Conservation (phyloP, 1,140 invertebrate genomes). For the Aphis craccivora region DNA sequence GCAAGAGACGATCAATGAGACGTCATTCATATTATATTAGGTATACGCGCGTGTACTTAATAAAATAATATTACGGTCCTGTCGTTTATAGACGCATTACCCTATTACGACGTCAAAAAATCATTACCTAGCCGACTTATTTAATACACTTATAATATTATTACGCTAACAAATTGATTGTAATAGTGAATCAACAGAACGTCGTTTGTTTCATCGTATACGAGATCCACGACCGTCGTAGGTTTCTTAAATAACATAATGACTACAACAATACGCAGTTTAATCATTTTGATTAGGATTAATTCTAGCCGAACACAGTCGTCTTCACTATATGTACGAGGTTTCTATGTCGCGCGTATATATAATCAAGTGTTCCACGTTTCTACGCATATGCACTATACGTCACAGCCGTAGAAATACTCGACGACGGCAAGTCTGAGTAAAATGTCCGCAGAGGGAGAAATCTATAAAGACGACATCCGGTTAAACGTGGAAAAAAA, state of each 20-base stretch:
- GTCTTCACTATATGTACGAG: neutral
- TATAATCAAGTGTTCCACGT: neutral
- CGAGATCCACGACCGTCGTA: neutral
- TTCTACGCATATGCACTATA: neutral
- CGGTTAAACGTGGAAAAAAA: slow-evolving; percentile 5
- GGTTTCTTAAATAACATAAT: neutral
- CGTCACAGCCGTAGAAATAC: neutral
- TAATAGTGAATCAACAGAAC: neutral
- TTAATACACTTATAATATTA: neutral
- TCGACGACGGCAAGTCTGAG: neutral
- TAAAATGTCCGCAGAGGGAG: neutral
- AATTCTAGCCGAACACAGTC: neutral
- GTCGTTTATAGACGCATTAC: neutral
- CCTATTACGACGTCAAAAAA: neutral
- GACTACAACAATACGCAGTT: neutral
- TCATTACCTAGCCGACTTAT: neutral
- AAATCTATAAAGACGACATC: neutral
- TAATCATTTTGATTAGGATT: neutral
- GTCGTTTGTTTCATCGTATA: neutral
- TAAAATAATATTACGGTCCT: neutral
- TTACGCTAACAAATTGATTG: slow-evolving; percentile 24
- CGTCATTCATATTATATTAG: neutral
- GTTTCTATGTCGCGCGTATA: neutral
- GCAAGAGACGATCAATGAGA: neutral
- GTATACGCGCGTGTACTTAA: neutral